Evolutionary conservation across 2,113 vertebrate genomes (phyloP).

Genomic region (Halcyon malimbica): DNA sequence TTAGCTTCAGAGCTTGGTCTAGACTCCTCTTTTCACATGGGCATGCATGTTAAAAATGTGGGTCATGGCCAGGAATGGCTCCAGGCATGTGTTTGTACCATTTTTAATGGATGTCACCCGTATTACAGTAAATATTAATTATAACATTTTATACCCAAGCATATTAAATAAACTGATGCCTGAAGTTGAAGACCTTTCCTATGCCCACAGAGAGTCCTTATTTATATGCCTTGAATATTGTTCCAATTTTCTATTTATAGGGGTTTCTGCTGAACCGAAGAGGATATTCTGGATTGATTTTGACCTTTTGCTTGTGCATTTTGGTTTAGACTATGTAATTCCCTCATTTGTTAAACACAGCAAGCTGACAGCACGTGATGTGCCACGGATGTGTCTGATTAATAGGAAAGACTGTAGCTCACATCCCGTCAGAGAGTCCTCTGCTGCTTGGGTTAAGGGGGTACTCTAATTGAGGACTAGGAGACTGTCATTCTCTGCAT

Average conservation of each 20-base stretch:
- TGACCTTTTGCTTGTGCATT: not conserved
- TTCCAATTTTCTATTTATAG: not conserved
- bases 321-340: not conserved
- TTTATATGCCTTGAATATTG: not conserved
- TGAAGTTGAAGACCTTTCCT: not conserved
- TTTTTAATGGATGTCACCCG: not conserved
- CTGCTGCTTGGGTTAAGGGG: not conserved
- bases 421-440: not conserved
- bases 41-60: not conserved
- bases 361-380: not conserved
- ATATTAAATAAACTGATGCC: not conserved
- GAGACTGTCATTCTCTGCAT: not conserved
- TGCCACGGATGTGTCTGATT: not conserved
- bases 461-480: not conserved
- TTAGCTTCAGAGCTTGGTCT: not conserved
- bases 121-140: not conserved
- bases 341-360: not conserved
- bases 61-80: not conserved
- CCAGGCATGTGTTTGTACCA: not conserved
- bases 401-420: not conserved
- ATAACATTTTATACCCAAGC: not conserved
- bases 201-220: not conserved
- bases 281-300: not conserved
- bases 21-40: not conserved
- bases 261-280: not conserved